Evolutionary conservation across 2,113 vertebrate genomes (phyloP), one percentile per base, ranked within the genome.

Genomic region (Butorides virescens): DNA sequence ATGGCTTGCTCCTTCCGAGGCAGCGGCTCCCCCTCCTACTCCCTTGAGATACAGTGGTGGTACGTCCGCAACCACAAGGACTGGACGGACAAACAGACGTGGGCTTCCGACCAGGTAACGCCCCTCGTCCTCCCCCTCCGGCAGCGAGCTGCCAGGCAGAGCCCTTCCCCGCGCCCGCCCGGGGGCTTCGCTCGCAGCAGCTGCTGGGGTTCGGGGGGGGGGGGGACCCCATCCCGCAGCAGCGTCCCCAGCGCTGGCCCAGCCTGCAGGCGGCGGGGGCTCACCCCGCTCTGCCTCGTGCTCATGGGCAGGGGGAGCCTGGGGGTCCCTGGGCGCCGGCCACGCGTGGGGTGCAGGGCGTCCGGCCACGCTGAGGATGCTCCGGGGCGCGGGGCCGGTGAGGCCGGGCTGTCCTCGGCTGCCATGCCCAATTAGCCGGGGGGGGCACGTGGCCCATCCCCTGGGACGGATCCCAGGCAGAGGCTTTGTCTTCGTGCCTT

Each of bases 1-100:
- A 99, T 99, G 99, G 99, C 99, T 12, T 99, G 99, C n/a, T 99
- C 99, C 84, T 99, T 99, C 98, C 98, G 99, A 0, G 99, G 99
- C 82, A 98, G 98, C 1, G 98, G 99, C 58, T 98, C 99, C 78
- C 98, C 99, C 4, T 99, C 99, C 92, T 99, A 99, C 97, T 99
- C 99, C 13, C 98, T 99, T 27, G 99, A 99, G 98, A 99, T 99
- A 95, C 99, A 99, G 98, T 99, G 99, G 99, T 99, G 99, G 99
- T 99, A 99, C 77, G 98, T 99, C 87, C 99, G 98, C 86, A 98
- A 98, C 96, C 98, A 98, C 96, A 97, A 87, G 93, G 98, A 98
- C 95, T 98, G 98, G 98, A 98, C 98, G 0, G 98, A 99, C 93
- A 98, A 98, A 95, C 96, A 99, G 95, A 91, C 97, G 0, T 98